Conservation (phyloP, 2,113 vertebrate genomes). For the Melanerpes formicivorus region DNA sequence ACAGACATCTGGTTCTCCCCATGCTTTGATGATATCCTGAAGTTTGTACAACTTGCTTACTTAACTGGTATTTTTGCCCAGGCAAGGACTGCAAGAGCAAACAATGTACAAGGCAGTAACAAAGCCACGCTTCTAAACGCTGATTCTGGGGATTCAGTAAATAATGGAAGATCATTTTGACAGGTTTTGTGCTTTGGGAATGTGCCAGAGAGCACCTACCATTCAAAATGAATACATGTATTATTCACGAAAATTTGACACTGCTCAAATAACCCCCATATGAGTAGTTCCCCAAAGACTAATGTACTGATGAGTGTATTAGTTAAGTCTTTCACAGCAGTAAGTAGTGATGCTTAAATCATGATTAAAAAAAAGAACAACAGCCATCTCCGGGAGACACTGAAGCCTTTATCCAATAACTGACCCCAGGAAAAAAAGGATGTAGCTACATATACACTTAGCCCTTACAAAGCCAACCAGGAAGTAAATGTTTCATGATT, state of each 20-base stretch:
- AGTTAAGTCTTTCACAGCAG: neutral
- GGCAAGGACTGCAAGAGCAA: neutral
- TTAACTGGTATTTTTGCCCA: neutral
- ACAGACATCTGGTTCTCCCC: neutral
- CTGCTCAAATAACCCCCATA: neutral
- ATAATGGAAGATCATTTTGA: constrained; percentile 6
- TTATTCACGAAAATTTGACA: constrained; percentile 14
- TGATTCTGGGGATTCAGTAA: neutral
- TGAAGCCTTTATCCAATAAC: neutral
- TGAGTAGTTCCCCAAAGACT: neutral
- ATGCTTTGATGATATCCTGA: neutral
- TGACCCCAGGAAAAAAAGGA: neutral
- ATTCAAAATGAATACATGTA: constrained; percentile 12
- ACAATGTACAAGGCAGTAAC: neutral
- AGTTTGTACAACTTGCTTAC: neutral
- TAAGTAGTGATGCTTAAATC: neutral
- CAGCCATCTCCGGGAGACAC: neutral
- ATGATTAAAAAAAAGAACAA: neutral
- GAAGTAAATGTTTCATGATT: neutral
- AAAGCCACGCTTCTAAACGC: neutral
- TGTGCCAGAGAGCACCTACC: neutral
- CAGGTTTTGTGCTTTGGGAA: neutral
- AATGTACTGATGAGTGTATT: neutral
- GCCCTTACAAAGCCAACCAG: neutral
- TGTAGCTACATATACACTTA: neutral